Conservation (phyloP, 2,888 invertebrate genomes). For the Parnassius orleans region DNA sequence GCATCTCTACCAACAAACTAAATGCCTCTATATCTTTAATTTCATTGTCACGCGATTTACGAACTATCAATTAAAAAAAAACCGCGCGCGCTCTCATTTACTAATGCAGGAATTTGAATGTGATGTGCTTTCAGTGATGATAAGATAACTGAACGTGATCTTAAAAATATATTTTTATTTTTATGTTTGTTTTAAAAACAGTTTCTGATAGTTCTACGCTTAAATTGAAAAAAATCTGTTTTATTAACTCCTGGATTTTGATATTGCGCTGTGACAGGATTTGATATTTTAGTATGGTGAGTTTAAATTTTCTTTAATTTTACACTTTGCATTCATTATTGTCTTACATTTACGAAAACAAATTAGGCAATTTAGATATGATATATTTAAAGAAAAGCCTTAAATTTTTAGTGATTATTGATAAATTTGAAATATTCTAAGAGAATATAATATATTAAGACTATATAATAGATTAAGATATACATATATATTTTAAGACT, state of each 20-base stretch:
- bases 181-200: conserved; percentile 28
- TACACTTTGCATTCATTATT: too few species aligned
- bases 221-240: conserved; percentile 31
- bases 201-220: conserved; percentile 28
- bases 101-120: conserved; percentile 38
- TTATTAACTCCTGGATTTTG: conserved; percentile 30
- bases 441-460: too few species aligned
- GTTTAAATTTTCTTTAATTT: conserved; percentile 23
- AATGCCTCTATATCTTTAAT: conserved; percentile 30
- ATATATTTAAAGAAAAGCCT: too few species aligned
- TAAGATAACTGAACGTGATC: conserved; percentile 17
- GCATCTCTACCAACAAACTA: conserved; percentile 40
- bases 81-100: conserved; percentile 42
- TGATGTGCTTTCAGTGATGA: conserved; percentile 38
- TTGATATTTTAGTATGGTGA: conserved; percentile 38
- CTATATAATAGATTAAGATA: too few species aligned
- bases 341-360: too few species aligned
- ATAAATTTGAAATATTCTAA: too few species aligned
- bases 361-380: too few species aligned
- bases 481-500: too few species aligned
- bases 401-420: too few species aligned
- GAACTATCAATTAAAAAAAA: conserved; percentile 44
- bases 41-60: conserved; percentile 39
- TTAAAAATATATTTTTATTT: conserved; percentile 15
- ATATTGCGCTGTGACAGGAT: conserved; percentile 4